Evolutionary conservation across 30 jellyfish, hydroid and myxozoan species (phyloP), one percentile per base, ranked within the genome.

Genomic region (Chrysaora quinquecirrha): DNA sequence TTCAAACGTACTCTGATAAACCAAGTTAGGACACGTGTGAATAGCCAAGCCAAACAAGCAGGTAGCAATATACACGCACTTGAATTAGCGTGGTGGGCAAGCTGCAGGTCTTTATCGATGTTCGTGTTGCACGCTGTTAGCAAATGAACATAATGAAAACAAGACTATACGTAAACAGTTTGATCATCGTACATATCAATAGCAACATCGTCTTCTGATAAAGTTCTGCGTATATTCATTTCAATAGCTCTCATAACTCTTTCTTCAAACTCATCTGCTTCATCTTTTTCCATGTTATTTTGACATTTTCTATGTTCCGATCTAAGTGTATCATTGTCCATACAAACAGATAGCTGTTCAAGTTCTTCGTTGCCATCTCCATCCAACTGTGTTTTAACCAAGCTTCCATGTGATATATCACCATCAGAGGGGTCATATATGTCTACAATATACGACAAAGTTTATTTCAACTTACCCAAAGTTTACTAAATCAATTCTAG

Each of bases 161-260:
- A 31, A n/a, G n/a, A 70, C 92, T 82, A 82, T 50, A 82, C 92
- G 66, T 60, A 69, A 12, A 82, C 92, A 3, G 92, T 82, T 16
- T 82, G 85, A 46, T 82, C 73, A 43, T 82, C 92, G 61, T 68
- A 82, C 71, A 70, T 70, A 70, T 82, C 92, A 48, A 68, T 23
- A 0, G 80, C 85, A 32, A 82, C 85, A 70, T 82, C 80, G 21
- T 82, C 66, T 30, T 78, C 85, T 20, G 92, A 82, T 82, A 82
- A 48, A 49, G 85, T 69, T 82, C 78, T 85, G 25, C 85, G 56
- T 22, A 82, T 68, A 25, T 82, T 82, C 43, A 82, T 34, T 33
- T 82, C 92, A 33, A 82, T 82, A 33, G 92, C 92, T 0, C 92
- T 78, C 92, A 82, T 82, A 4, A 82, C 92, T 12, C 85, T 81